A percentile compares a stretch with the other conserved stretches of the same genome.
These are phyloP conservation scores for Anthophora plumipes DNA, from an alignment of 2,888 invertebrate species.

Conservation along the genomic window DNA sequence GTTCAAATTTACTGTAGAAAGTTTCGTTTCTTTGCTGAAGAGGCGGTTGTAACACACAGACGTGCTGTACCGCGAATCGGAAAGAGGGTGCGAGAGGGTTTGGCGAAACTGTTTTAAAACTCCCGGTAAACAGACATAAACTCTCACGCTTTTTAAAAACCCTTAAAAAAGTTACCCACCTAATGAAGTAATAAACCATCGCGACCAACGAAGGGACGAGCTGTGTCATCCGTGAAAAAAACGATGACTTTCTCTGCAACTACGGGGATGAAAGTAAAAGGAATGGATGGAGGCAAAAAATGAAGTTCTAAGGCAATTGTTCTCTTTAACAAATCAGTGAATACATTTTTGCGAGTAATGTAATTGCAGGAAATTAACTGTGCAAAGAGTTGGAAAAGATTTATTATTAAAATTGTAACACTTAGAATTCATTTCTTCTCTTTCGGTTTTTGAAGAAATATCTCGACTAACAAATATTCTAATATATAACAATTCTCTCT, in stretches of 20 bases:
- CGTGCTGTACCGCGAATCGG: slow-evolving; percentile 45
- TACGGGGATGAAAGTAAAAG: slow-evolving; percentile 56
- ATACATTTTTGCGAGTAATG: slow-evolving; percentile 1
- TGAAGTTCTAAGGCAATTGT: slow-evolving; percentile 32
- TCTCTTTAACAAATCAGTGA: slow-evolving; percentile 24
- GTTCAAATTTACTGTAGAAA: slow-evolving; percentile 60
- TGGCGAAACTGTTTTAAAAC: slow-evolving; percentile 74
- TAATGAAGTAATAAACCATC: slow-evolving; percentile 76
- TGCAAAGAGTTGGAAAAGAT: not conserved
- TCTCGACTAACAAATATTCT: too few species aligned
- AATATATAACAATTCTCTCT: too few species aligned
- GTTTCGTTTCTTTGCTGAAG: slow-evolving; percentile 57
- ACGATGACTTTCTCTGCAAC: slow-evolving; percentile 59
- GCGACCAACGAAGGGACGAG: slow-evolving; percentile 56
- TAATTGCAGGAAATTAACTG: not conserved
- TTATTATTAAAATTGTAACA: too few species aligned
- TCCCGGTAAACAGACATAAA: slow-evolving; percentile 76
- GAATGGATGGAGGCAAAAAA: slow-evolving; percentile 19
- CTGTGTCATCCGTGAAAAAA: slow-evolving; percentile 61
- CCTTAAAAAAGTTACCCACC: slow-evolving; percentile 77
- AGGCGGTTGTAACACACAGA: slow-evolving; percentile 47
- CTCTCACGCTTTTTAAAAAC: slow-evolving; percentile 77
- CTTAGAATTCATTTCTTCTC: not conserved
- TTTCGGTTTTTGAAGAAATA: not conserved
- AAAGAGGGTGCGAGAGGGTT: slow-evolving; percentile 55